A percentile compares a stretch with the other conserved stretches of the same genome.
These are phyloP conservation scores for Anastatus disparis DNA, from an alignment of 1,140 invertebrate species.

Conservation along the genomic window DNA sequence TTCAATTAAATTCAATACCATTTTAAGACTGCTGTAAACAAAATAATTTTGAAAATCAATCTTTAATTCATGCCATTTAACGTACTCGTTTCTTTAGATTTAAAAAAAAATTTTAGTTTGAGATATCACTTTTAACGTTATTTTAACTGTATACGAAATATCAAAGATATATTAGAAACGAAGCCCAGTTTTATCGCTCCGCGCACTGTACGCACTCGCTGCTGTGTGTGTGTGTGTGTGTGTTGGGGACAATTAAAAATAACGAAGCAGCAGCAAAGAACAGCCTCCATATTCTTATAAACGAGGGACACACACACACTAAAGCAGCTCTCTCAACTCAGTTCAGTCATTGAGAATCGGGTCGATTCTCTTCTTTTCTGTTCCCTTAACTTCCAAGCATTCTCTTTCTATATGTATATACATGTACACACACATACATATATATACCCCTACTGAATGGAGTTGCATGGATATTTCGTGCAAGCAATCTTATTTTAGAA, in stretches of 20 bases:
- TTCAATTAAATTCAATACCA: too few relatives aligned
- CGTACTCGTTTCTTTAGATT: too few relatives aligned
- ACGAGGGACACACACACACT: too few relatives aligned
- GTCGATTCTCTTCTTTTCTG: constrained; percentile 16
- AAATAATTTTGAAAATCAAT: too few relatives aligned
- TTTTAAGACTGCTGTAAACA: too few relatives aligned
- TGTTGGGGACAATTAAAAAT: constrained; percentile 40
- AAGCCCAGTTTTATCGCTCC: not conserved
- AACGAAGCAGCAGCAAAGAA: constrained; percentile 10
- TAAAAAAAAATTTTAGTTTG: too few relatives aligned
- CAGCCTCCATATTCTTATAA: constrained; percentile 18
- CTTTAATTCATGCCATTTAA: too few relatives aligned
- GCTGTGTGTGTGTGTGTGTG: too few relatives aligned
- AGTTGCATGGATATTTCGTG: not conserved
- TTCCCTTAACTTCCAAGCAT: not conserved
- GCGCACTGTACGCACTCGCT: not conserved
- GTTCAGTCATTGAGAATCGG: not conserved
- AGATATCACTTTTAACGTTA: too few relatives aligned
- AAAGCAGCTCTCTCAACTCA: too few relatives aligned
- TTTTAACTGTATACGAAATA: not conserved
- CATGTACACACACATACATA: too few relatives aligned
- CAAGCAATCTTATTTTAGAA: constrained; percentile 28
- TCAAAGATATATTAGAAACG: not conserved
- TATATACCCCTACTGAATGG: not conserved
- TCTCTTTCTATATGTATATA: too few relatives aligned